These are phyloP conservation scores for Drosophila parvula DNA, from an alignment of 1,140 invertebrate genomes.

Conservation along the genomic window DNA sequence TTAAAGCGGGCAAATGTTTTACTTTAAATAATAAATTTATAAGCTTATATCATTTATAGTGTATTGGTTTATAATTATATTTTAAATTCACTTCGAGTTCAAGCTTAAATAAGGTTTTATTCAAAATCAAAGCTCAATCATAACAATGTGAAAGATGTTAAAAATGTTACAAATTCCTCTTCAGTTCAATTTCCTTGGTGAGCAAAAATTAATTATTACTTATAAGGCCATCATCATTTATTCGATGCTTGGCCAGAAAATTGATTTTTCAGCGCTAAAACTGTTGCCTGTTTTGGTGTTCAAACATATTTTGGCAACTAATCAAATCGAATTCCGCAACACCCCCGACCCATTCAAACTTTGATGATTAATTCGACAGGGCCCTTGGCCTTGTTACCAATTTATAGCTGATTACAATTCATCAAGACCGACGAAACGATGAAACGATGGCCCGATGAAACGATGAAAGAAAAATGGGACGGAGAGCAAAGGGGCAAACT, in stretches of 20 bases:
- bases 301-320: conserved; percentile 46
- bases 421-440: conserved; percentile 44
- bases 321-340: conserved; percentile 37
- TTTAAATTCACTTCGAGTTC: no score
- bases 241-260: background rate
- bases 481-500: conserved; percentile 2
- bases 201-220: conserved; percentile 1
- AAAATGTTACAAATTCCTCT: no score
- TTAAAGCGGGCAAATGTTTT: background rate
- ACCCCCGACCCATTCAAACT: conserved; percentile 21
- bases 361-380: conserved; percentile 49
- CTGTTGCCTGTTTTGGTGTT: conserved; percentile 26
- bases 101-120: no score
- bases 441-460: conserved; percentile 1
- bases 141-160: no score
- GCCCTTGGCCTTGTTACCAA: conserved; percentile 49
- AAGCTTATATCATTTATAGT: no score
- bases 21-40: no score
- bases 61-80: no score
- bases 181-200: background rate
- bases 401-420: conserved; percentile 77
- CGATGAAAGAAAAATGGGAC: background rate
- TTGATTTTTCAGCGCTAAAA: conserved; percentile 24
- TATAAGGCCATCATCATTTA: conserved; percentile 1
- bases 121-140: no score